Conservation (phyloP, 2,797 vertebrate species). For the Sebastes itinus region DNA sequence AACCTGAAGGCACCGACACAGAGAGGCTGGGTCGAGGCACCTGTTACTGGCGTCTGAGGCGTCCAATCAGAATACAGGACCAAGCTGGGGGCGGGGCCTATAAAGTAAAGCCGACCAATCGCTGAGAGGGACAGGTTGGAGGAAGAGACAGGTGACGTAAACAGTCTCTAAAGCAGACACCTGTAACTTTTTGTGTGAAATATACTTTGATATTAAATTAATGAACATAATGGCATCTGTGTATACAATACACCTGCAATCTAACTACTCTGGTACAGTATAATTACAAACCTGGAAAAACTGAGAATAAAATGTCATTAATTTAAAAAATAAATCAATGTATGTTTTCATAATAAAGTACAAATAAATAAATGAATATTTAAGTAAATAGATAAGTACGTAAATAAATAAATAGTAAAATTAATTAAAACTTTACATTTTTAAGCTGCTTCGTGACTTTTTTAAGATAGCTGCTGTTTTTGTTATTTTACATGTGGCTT, state of each 20-base stretch:
- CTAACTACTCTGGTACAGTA: too few species aligned
- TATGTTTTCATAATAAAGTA: too few species aligned
- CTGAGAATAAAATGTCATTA: too few species aligned
- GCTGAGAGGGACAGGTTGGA: not conserved
- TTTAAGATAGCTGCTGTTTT: not conserved
- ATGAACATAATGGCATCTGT: too few species aligned
- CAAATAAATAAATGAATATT: too few species aligned
- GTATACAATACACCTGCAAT: too few species aligned
- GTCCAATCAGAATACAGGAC: slow-evolving; percentile 45
- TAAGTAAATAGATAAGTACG: too few species aligned
- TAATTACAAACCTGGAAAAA: too few species aligned
- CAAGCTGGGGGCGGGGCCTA: slow-evolving; percentile 17
- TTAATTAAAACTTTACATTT: too few species aligned
- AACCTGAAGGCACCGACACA: slow-evolving; percentile 46
- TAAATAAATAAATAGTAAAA: too few species aligned
- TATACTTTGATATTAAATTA: too few species aligned
- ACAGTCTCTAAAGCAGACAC: not conserved
- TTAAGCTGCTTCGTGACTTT: not conserved
- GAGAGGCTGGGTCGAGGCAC: slow-evolving; percentile 39
- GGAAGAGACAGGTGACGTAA: slow-evolving; percentile 63
- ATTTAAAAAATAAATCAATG: too few species aligned
- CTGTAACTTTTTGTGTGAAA: not conserved
- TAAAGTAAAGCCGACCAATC: slow-evolving; percentile 57
- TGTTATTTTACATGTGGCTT: not conserved
- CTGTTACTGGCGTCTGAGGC: slow-evolving; percentile 55